Evolutionary conservation across 2,888 invertebrate species (phyloP), one percentile per base, ranked within the genome.

Genomic region (Tethea ocularis): DNA sequence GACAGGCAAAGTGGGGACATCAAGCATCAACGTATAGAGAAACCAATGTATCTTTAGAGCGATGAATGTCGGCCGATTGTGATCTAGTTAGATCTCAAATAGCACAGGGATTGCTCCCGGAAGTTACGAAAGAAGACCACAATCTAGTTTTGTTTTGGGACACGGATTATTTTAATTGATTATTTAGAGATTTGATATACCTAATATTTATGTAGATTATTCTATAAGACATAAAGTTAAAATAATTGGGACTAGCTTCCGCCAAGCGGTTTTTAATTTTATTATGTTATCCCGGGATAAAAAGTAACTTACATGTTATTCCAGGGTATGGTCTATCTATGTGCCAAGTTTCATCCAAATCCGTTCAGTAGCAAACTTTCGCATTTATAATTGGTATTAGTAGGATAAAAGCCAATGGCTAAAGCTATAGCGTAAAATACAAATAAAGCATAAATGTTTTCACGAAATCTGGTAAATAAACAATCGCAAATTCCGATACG

Each of bases 381-480:
- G n/a, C n/a, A n/a, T n/a, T n/a, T n/a, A n/a, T n/a, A 10, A 2
- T n/a, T 0, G 5, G 0, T 10, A 10, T n/a, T 20, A 1, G 10
- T 20, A 20, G 10, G 20, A 20, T 7, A 38, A 46, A 24, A 20
- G 4, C 13, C n/a, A 41, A n/a, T 0, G 8, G 7, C 41, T 10
- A 17, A 46, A 20, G 7, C 20, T 46, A 46, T 46, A 46, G 17
- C 0, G 4, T 15, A 8, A 46, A 46, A 46, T 20, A 46, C 46
- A 46, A 46, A 46, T 46, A 20, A 46, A 10, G 46, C 46, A 41
- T n/a, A 57, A 75, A 75, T 74, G 68, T 65, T 72, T 72, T 69
- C 71, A 74, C 72, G 71, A 68, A 64, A 68, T 53, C 57, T 58
- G 66, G 67, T 68, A 70, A 69, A 67, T 68, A 67, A 68, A 72